Conservation (phyloP, 2,797 vertebrate genomes). For the Geotrypetes seraphini region DNA sequence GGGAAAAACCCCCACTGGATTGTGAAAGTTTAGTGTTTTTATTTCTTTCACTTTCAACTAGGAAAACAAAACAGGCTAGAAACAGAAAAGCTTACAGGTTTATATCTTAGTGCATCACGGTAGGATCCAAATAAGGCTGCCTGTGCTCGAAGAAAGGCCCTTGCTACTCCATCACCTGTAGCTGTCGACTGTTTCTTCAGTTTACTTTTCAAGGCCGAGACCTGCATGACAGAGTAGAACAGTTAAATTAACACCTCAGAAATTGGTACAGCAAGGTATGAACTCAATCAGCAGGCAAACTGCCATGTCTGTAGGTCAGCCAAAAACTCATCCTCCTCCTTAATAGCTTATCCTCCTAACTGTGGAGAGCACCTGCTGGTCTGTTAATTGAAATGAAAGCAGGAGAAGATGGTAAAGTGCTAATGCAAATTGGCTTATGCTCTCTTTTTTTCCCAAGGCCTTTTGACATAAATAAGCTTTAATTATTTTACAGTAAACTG, state of each 20-base stretch:
- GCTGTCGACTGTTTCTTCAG: constrained; percentile 97
- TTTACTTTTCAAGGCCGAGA: constrained; percentile 90
- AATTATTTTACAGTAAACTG: constrained; percentile 71
- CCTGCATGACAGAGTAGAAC: constrained; percentile 60
- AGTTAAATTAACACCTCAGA: constrained; percentile 94
- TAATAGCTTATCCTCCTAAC: constrained; percentile 67
- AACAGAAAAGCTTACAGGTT: constrained; percentile 69
- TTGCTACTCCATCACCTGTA: constrained; percentile 82
- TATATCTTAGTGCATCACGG: constrained; percentile 89
- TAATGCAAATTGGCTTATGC: constrained; percentile 60
- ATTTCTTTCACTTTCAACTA: not conserved
- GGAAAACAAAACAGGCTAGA: not conserved
- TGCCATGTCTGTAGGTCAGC: constrained; percentile 80
- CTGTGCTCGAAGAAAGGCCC: constrained; percentile 84
- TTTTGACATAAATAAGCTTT: constrained; percentile 82
- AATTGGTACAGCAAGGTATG: constrained; percentile 76
- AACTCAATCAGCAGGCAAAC: constrained; percentile 83
- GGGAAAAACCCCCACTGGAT: not conserved
- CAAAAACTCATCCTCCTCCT: constrained; percentile 65
- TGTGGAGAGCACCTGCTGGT: constrained; percentile 83
- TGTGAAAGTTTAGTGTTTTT: not conserved
- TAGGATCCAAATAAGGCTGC: constrained; percentile 92
- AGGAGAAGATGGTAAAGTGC: constrained; percentile 42
- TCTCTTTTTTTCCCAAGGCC: constrained; percentile 60
- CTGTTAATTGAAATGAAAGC: constrained; percentile 84